Evolutionary conservation across 2,797 vertebrate genomes (phyloP).

Genomic region (Danio choprae): DNA sequence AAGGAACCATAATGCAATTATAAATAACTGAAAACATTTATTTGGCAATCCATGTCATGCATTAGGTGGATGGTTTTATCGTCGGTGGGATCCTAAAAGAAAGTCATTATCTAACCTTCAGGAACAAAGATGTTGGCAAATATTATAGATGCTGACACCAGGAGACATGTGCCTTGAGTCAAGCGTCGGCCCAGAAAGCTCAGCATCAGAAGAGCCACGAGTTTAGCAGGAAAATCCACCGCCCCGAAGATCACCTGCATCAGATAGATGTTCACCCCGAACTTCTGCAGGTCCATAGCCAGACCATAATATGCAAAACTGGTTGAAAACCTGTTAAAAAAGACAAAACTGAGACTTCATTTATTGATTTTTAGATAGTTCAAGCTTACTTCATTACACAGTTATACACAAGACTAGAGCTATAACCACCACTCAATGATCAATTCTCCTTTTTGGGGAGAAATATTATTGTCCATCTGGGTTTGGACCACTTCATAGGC

Average conservation of each 20-base stretch:
- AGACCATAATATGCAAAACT: constrained; percentile 83
- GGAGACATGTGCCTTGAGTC: constrained; percentile 74
- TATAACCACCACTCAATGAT: too few species aligned
- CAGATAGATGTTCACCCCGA: constrained; percentile 80
- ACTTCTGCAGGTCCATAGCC: constrained; percentile 84
- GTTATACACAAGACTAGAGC: background rate
- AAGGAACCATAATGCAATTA: too few species aligned
- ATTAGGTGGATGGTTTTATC: background rate
- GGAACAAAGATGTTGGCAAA: constrained; percentile 80
- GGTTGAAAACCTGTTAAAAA: constrained; percentile 75
- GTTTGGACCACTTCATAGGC: too few species aligned
- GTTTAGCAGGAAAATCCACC: constrained; percentile 80
- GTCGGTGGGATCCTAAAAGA: background rate
- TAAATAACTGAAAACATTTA: too few species aligned
- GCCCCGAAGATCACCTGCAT: constrained; percentile 81
- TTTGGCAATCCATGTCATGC: too few species aligned
- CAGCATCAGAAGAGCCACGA: constrained; percentile 73
- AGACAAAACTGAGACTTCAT: background rate
- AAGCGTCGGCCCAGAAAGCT: constrained; percentile 74
- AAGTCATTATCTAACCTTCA: constrained; percentile 65
- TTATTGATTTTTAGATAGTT: background rate
- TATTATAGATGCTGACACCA: constrained; percentile 74
- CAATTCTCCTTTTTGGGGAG: too few species aligned
- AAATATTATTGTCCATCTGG: too few species aligned
- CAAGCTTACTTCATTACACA: background rate